phyloP scores from a whole-genome alignment of 1,140 invertebrate genomes.

The Vollenhovia emeryi region DNA sequence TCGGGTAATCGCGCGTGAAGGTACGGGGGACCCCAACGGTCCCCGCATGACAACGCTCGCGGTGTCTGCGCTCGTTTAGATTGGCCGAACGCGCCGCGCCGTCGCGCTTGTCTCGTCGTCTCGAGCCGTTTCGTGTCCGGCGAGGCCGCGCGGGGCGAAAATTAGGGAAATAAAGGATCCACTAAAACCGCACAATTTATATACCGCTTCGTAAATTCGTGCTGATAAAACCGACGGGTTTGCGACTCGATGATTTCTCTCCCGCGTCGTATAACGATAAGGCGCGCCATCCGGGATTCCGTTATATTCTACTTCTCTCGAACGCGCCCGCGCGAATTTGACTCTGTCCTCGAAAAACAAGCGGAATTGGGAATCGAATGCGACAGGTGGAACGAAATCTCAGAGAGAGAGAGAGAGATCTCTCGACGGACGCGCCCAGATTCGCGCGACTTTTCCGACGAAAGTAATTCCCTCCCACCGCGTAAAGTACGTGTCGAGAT shows the following conservation, averaged over 20 bases:
- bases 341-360: background rate
- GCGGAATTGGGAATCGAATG: background rate
- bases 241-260: background rate
- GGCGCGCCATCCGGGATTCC: background rate
- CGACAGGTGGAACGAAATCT: background rate
- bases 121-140: background rate
- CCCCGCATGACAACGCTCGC: constrained; percentile 71
- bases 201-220: background rate
- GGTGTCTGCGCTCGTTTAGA: constrained; percentile 67
- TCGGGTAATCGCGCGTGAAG: constrained; percentile 70
- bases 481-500: constrained; percentile 43
- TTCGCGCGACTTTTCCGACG: constrained; percentile 5
- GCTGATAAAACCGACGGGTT: background rate
- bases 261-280: background rate
- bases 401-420: background rate
- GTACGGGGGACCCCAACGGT: constrained; percentile 65
- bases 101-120: constrained; percentile 11
- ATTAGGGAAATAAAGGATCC: background rate
- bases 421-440: background rate
- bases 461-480: constrained; percentile 4
- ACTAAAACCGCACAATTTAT: background rate
- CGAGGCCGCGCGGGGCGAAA: background rate
- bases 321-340: background rate
- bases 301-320: background rate
- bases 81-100: constrained; percentile 35